Base-by-base conservation (phyloP, 2,888 invertebrate genomes). In the Ormia ochracea region DNA sequence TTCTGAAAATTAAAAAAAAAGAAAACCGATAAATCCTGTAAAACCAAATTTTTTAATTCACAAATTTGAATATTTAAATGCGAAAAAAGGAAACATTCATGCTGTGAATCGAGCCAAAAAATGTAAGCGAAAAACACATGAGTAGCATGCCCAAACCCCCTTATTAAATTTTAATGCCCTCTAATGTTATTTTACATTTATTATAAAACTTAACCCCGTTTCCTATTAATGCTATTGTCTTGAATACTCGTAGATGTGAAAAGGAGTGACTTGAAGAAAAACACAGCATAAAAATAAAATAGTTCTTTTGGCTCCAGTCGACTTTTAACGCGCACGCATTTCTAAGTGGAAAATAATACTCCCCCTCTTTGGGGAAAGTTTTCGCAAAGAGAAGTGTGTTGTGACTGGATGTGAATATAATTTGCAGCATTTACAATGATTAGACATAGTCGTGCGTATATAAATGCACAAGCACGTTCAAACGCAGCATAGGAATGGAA, bases 231-330 rank as follows among this genome's bases (percentile, higher is more conserved):
- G 1, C 14, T 19, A 23, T 58, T 54, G 31, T 31, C 19, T 31
- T 58, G 5, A 19, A 19, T 41, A 6, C 6, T 17, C 6, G 28
- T 23, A 36, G 45, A 56, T 45, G 45, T 3, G 33, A 33, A 58
- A 23, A 26, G 9, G 33, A 56, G 33, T 23, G 14, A 41, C 21
- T 33, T 33, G 17, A 69, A n/a, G n/a, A n/a, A n/a, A n/a, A n/a
- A n/a, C n/a, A n/a, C n/a, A n/a, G n/a, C n/a, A 45, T 21, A 43
- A 14, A 70, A 48, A 50, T 21, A 45, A 45, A 56, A 45, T 54
- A n/a, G 54, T 36, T 45, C 10, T 56, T 63, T 66, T 75, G 75
- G 68, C 75, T 76, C 75, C 68, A 76, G 52, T 68, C 69, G 68
- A 61, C 61, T 76, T 68, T 76, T 69, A 65, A 76, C 54, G 52